Base-by-base conservation (phyloP, 1,140 invertebrate species). In the Drosophila teissieri region DNA sequence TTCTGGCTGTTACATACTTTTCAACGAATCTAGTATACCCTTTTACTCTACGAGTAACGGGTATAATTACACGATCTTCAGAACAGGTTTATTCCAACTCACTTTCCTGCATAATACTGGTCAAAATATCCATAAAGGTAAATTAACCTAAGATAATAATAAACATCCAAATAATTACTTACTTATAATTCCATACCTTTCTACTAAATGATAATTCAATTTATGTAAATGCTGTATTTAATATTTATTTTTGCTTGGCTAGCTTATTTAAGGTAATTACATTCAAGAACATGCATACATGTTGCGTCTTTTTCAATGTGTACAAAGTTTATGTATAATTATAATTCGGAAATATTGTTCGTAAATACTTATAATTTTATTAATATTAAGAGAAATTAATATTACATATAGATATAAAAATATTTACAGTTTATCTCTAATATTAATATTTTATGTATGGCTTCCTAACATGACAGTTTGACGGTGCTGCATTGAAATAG, bases 341-440 rank as follows among this genome's bases (percentile, higher is more conserved):
- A 22, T 77, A 52, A 55, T 62, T 53, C 24, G 24, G 45, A 46
- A 72, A 72, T 60, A 53, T 60, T 44, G 6, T 58, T 31, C 14
- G 34, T 74, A 45, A 51, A 53, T 48, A 22, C 53, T 53, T 36
- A 31, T 75, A 36, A 39, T 76, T 81, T 76, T 40, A 62, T 72
- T 74, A 78, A 63, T 67, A 78, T 68, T 67, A 42, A 57, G 58
- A 40, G 56, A 70, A 75, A 67, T 68, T 39, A 36, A 67, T 53
- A 79, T 81, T 58, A 37, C 55, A 48, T 42, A 54, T 34, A 62
- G 27, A 22, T 62, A 39, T 46, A 46, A 46, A 62, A 52, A 64
- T 57, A 64, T 63, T 62, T 77, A 63, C 46, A 72, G 17, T 6
- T 14, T 40, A 40, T 52, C 6, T 62, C 55, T 67, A 17, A 44